Percentiles rank a stretch among this genome's conserved stretches.
Conservation (phyloP, 2,888 invertebrate genomes). For the Dryococelus australis region DNA sequence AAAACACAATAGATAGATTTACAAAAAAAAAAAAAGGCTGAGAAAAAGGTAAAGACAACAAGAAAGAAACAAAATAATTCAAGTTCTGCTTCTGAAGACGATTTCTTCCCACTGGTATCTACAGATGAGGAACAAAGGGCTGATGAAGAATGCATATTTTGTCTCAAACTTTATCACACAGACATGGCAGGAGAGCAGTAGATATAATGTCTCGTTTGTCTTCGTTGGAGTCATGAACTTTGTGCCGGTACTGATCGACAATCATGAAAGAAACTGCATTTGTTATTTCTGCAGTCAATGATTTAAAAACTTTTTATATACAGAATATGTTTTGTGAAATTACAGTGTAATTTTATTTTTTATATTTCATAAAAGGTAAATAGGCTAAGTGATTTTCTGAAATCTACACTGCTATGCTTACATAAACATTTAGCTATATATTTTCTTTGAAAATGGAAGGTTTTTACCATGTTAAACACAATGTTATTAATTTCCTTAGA, state of each 20-base stretch:
- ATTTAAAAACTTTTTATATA: neutral
- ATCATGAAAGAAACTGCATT: neutral
- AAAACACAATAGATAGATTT: too few relatives aligned
- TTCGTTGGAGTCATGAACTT: constrained; percentile 25
- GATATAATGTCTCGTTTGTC: neutral
- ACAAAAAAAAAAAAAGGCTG: neutral
- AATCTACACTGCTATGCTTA: neutral
- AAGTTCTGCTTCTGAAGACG: neutral
- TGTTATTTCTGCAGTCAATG: neutral
- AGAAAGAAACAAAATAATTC: neutral
- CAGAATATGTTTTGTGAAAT: neutral
- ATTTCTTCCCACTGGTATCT: neutral
- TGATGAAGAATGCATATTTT: constrained; percentile 27
- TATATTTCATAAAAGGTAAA: neutral
- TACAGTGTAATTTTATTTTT: neutral
- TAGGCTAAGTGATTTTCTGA: neutral
- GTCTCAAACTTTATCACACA: neutral
- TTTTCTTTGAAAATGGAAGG: neutral
- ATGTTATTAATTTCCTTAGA: neutral
- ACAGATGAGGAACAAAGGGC: constrained; percentile 3
- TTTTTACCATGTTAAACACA: neutral
- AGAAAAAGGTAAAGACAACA: neutral
- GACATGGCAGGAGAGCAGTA: constrained; percentile 11
- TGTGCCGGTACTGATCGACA: neutral
- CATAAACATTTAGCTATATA: neutral